phyloP scores from a whole-genome alignment of 2,797 vertebrate species.

The Cephalopachus bancanus region DNA sequence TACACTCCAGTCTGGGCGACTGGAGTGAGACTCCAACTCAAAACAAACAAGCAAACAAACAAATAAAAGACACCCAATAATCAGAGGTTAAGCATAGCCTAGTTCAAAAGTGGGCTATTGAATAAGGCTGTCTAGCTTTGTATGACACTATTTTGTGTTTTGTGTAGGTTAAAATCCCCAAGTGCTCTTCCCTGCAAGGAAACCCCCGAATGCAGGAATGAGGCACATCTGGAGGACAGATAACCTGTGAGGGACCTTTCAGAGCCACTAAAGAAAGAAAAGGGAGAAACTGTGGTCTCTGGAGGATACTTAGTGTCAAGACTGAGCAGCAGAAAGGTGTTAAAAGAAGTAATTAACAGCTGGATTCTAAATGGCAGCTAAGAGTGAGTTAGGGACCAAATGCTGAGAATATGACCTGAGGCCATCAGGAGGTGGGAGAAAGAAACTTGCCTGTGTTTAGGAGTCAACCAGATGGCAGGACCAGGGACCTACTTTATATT shows the following conservation, averaged over 20 bases:
- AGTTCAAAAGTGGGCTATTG: not conserved
- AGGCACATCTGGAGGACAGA: not conserved
- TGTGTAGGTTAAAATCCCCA: not conserved
- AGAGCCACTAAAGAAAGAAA: not conserved
- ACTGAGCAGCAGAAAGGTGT: not conserved
- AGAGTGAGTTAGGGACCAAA: constrained; percentile 51
- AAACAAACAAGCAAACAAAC: no score
- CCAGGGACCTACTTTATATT: not conserved
- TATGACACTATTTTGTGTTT: not conserved
- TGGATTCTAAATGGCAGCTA: not conserved
- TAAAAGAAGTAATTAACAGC: constrained; percentile 20
- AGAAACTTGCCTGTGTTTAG: not conserved
- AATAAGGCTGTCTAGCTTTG: not conserved
- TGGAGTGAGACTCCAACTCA: no score
- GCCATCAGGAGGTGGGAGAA: not conserved
- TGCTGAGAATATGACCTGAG: not conserved
- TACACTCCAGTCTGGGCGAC: no score
- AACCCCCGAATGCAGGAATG: not conserved
- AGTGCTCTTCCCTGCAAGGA: not conserved
- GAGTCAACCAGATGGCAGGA: not conserved
- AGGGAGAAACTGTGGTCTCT: not conserved
- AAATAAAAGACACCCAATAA: not conserved
- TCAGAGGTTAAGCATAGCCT: not conserved
- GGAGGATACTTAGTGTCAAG: not conserved
- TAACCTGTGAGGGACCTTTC: constrained; percentile 34